Evolutionary conservation across 2,113 vertebrate species (phyloP), one percentile per base, ranked within the genome.

Genomic region (Sylvilagus bachmani): DNA sequence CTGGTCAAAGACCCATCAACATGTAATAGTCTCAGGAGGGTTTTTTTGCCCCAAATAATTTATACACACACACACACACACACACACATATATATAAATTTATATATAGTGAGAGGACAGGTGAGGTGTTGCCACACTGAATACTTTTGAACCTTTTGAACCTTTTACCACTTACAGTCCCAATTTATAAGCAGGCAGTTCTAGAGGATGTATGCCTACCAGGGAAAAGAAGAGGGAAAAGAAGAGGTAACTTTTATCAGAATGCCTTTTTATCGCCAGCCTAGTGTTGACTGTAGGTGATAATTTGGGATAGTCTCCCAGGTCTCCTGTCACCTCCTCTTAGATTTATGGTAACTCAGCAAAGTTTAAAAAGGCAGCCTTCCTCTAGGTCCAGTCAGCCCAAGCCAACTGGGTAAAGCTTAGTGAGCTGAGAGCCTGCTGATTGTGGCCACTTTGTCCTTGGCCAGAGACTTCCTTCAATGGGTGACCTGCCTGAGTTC

Each of bases 81-180:
- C 44, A 44, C 7, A 44, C 7, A 44, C 7, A 44, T 7, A 44
- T 7, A 44, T 44, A 44, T 44, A 44, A 44, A 70, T 79, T 61
- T 86, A 14, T 77, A 33, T n/a, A 13, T 10, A 70, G 44, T 58
- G 55, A 86, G 69, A 88, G 67, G 24, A 5, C 91, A 90, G 53
- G 38, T 89, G 85, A 67, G 24, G 29, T 27, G 53, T 86, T 94
- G 86, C 66, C 13, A 38, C 53, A 31, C 12, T 53, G 86, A 83
- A 61, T 91, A 81, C 55, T 91, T 94, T 93, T 61, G 33, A 94
- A n/a, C 10, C 55, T 91, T 94, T 93, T 61, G 33, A 94, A n/a
- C 10, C 10, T 67, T 71, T 81, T 51, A 61, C 44, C 53, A n/a
- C 91, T 89, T 82, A 66, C 5, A 83, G 67, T 38, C 33, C 11